Evolutionary conservation across 2,797 vertebrate species (phyloP), one percentile per base, ranked within the genome.

Genomic region (Choloepus didactylus): DNA sequence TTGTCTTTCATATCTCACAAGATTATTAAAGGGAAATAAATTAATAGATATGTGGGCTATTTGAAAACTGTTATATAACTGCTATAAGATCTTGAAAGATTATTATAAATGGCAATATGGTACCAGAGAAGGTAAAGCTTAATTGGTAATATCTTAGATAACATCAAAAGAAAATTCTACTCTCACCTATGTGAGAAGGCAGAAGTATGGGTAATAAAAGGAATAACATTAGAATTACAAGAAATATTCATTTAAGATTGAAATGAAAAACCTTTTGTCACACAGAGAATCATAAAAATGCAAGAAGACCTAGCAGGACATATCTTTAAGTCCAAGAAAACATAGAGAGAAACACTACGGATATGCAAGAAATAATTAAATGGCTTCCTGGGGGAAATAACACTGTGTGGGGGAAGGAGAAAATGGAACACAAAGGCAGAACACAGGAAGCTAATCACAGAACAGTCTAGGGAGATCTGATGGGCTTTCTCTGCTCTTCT

Each of bases 281-380:
- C 86, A 95, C 7, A 93, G 91, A 95, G 80, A 98, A 95, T 97
- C 80, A 81, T 91, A 97, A 96, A 92, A 54, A 2, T 93, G 83
- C 95, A 95, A 97, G 95, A 92, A 97, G 94, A 95, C 92, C 94
- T 98, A 97, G 96, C 86, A 96, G 94, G 94, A 97, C 90, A 96
- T 95, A 62, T 96, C 97, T 97, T 98, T 89, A 97, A 98, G 91
- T 83, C 97, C 96, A 95, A 97, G 46, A 75, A 79, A 72, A 82
- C 75, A 76, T 2, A 38, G 1, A 91, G 27, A 76, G 94, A 95
- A 98, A 97, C 94, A 96, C 86, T 91, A 76, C 83, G 85, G 96
- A 96, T 73, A 96, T 95, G 97, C 91, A 98, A 97, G 96, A 98
- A 97, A 98, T 97, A 97, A 98, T 98, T 98, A 98, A 79, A 81